Evolutionary conservation across 2,797 vertebrate species (phyloP).

Genomic region (Anniella stebbinsi): DNA sequence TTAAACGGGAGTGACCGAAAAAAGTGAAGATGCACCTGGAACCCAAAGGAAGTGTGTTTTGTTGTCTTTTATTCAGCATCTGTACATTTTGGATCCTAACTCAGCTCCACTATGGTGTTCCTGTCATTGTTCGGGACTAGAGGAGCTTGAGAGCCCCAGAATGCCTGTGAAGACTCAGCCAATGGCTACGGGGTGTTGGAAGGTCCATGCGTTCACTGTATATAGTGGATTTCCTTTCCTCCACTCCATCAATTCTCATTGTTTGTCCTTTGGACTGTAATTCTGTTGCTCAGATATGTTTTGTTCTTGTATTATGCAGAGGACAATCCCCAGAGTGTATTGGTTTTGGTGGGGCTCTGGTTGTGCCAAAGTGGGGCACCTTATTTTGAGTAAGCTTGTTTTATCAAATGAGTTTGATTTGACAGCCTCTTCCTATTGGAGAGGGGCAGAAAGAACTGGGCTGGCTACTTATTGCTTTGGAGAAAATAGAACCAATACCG

Average conservation of each 20-base stretch:
- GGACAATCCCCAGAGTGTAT: constrained; percentile 50
- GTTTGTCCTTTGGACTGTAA: constrained; percentile 51
- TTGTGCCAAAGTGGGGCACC: constrained; percentile 38
- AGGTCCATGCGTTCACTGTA: constrained; percentile 54
- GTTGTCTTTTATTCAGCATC: constrained; percentile 65
- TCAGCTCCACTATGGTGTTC: background rate
- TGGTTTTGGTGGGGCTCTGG: constrained; percentile 32
- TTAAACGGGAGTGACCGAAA: constrained; percentile 75
- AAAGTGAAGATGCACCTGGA: background rate
- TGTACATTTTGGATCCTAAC: background rate
- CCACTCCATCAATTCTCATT: constrained; percentile 45
- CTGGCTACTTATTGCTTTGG: constrained; percentile 36
- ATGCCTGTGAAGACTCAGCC: background rate
- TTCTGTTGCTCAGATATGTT: constrained; percentile 52
- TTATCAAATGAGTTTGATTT: constrained; percentile 58
- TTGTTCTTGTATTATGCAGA: constrained; percentile 52
- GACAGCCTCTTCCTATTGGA: constrained; percentile 31
- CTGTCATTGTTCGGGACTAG: background rate
- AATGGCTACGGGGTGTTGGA: constrained; percentile 29
- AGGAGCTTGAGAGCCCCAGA: constrained; percentile 5
- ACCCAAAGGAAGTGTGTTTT: constrained; percentile 59
- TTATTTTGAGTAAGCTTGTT: constrained; percentile 45
- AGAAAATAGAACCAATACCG: constrained; percentile 28
- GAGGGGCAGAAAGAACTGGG: constrained; percentile 35
- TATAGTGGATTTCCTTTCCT: constrained; percentile 54